Percentiles rank a stretch among this genome's conserved stretches.
phyloP scores from a whole-genome alignment of 2,797 vertebrate genomes.

The Catamblyrhynchus diadema region DNA sequence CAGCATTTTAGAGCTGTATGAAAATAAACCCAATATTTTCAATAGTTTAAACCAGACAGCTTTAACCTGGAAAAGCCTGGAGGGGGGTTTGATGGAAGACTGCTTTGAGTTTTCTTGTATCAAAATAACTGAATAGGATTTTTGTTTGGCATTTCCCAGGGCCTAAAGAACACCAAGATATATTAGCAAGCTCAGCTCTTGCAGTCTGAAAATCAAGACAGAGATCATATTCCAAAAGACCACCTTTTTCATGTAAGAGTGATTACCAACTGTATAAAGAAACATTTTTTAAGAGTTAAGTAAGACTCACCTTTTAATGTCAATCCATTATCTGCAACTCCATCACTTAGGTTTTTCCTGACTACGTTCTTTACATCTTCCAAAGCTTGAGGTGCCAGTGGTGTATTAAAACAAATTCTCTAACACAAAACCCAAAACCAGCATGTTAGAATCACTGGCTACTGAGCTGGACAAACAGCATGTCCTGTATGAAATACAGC shows the following conservation, averaged over 20 bases:
- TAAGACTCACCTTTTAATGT: slow-evolving; percentile 86
- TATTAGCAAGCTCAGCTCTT: neutral
- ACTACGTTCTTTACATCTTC: slow-evolving; percentile 98
- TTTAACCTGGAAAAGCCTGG: neutral
- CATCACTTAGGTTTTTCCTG: slow-evolving; percentile 89
- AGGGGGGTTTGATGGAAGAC: neutral
- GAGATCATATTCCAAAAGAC: neutral
- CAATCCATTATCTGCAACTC: slow-evolving; percentile 88
- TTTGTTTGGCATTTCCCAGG: neutral
- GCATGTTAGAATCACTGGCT: neutral
- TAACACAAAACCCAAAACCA: slow-evolving; percentile 64
- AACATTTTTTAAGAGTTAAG: neutral
- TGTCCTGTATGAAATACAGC: neutral
- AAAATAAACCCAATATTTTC: neutral
- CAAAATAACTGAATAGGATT: neutral
- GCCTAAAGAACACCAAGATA: neutral
- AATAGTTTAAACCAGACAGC: neutral
- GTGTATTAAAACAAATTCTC: slow-evolving; percentile 95
- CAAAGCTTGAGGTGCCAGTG: slow-evolving; percentile 88
- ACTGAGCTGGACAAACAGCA: neutral
- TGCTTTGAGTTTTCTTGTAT: neutral
- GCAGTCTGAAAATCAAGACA: neutral
- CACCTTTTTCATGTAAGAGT: neutral
- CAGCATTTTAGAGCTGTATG: neutral
- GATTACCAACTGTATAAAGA: neutral